phyloP scores from a whole-genome alignment of 2,888 invertebrate genomes.

The Kuschelorhynchus macadamiae region DNA sequence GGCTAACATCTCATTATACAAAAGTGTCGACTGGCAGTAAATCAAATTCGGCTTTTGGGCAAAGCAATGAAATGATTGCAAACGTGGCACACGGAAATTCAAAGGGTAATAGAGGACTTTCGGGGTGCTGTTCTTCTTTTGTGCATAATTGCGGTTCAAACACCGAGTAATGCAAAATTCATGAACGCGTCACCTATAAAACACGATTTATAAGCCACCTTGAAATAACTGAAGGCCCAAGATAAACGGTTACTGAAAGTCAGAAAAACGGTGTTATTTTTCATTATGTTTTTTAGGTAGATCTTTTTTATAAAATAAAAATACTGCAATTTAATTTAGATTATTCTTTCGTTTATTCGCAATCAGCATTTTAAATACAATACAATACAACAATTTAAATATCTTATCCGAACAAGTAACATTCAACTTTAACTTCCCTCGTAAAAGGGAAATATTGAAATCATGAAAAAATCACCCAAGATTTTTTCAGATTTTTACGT shows the following conservation, averaged over 20 bases:
- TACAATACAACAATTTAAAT: too few species aligned
- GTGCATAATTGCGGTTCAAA: slow-evolving; percentile 62
- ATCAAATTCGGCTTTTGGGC: background rate
- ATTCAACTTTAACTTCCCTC: too few species aligned
- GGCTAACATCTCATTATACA: too few species aligned
- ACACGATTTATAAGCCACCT: slow-evolving; percentile 63
- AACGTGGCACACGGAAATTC: slow-evolving; percentile 36
- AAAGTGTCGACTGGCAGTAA: too few species aligned
- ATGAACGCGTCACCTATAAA: slow-evolving; percentile 64
- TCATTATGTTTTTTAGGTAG: slow-evolving; percentile 22
- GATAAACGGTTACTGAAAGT: slow-evolving; percentile 34
- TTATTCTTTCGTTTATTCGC: too few species aligned
- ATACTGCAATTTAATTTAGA: too few species aligned
- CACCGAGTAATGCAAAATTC: slow-evolving; percentile 65
- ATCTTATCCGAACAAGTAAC: too few species aligned
- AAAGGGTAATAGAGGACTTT: slow-evolving; percentile 43
- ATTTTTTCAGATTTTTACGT: too few species aligned
- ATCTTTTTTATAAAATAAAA: too few species aligned
- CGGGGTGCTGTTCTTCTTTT: slow-evolving; percentile 37
- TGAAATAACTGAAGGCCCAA: slow-evolving; percentile 63
- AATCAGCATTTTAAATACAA: too few species aligned
- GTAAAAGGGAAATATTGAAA: too few species aligned
- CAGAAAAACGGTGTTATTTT: slow-evolving; percentile 29
- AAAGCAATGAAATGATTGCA: slow-evolving; percentile 35
- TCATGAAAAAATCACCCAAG: too few species aligned